Evolutionary conservation across 35 echinoderm and acorn worm species (phyloP).

Genomic region (Antedon bifida): DNA sequence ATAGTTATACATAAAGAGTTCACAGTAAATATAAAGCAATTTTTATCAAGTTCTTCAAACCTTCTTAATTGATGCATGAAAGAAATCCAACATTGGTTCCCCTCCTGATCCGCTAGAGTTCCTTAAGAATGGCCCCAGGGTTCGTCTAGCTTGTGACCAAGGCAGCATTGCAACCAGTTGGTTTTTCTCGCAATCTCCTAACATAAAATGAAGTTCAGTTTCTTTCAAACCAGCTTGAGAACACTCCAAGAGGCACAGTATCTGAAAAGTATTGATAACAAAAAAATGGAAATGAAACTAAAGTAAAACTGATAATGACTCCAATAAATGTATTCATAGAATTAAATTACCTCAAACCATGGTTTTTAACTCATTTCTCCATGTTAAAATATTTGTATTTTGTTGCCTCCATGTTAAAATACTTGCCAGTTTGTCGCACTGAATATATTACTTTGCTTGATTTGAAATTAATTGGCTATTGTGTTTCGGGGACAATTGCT

Average conservation of each 20-base stretch:
- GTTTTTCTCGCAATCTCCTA: constrained; percentile 46
- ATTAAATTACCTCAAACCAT: no score
- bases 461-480: no score
- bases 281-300: constrained; percentile 4
- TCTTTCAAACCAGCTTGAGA: constrained; percentile 49
- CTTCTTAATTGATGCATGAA: constrained; percentile 69
- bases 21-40: no score
- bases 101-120: constrained; percentile 21
- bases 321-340: no score
- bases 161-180: constrained; percentile 50
- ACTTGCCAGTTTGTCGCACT: no score
- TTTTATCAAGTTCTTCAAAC: constrained; percentile 7
- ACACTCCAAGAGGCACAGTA: constrained; percentile 62
- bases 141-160: constrained; percentile 68
- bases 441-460: no score
- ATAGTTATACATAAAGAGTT: no score
- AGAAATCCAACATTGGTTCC: constrained; percentile 56
- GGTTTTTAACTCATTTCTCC: no score
- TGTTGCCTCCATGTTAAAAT: no score
- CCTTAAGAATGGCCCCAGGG: constrained; percentile 73
- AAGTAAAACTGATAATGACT: no score
- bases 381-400: no score
- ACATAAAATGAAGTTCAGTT: constrained; percentile 38
- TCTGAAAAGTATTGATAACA: constrained; percentile 11
- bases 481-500: no score